These are phyloP conservation scores for Stratiolaelaps scimitus DNA, from an alignment of 1,140 invertebrate species.

Conservation along the genomic window DNA sequence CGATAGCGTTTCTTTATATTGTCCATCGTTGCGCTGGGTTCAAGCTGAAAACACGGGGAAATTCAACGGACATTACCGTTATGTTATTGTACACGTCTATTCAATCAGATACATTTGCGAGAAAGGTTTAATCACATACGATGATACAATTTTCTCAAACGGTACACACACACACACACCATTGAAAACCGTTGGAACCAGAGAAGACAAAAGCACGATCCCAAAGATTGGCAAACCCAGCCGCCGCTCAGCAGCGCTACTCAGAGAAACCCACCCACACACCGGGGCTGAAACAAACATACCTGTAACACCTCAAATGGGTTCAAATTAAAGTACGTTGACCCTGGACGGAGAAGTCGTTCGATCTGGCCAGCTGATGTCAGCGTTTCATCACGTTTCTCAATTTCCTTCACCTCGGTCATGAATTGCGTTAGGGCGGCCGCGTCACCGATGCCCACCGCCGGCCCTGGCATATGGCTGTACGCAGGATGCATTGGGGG, in stretches of 20 bases:
- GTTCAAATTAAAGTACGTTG: conserved; percentile 91
- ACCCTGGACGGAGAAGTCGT: conserved; percentile 73
- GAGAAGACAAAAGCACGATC: no score
- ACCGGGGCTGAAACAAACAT: no score
- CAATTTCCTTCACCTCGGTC: conserved; percentile 79
- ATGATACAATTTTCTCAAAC: background rate
- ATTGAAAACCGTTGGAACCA: background rate
- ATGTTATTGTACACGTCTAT: background rate
- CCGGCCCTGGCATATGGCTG: no score
- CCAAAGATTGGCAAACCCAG: no score
- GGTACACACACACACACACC: background rate
- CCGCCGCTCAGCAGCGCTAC: background rate
- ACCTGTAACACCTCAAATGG: conserved; percentile 60
- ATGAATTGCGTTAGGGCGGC: background rate
- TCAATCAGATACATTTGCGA: no score
- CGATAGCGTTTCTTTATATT: conserved; percentile 94
- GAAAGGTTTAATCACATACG: no score
- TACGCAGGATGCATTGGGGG: no score
- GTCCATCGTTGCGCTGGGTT: conserved; percentile 70
- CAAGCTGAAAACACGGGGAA: conserved; percentile 67
- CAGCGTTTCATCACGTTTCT: conserved; percentile 74
- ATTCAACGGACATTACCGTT: background rate
- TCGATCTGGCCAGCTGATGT: conserved; percentile 92
- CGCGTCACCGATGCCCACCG: background rate
- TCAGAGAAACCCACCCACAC: conserved; percentile 1